These are phyloP conservation scores for Odontocolon sp. DNA, from an alignment of 2,888 invertebrate genomes.

Conservation along the genomic window DNA sequence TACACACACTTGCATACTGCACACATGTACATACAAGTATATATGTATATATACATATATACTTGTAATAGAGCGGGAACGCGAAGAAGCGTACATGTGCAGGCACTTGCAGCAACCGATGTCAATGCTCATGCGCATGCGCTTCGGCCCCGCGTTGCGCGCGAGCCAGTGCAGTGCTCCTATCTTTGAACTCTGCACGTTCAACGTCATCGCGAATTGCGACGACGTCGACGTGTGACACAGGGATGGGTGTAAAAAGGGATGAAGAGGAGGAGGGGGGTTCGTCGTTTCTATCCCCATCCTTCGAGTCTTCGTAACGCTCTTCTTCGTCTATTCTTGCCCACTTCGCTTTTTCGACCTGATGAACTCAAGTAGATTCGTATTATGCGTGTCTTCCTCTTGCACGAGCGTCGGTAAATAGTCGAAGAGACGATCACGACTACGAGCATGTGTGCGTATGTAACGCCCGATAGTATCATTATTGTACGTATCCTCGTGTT, in stretches of 20 bases:
- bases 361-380: not conserved
- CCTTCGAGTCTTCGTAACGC: not conserved
- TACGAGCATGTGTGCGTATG: not conserved
- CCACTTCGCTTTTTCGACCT: constrained; percentile 3
- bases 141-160: constrained; percentile 3
- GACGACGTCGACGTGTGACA: constrained; percentile 1
- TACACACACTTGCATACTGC: too few relatives aligned
- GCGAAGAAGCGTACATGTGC: not conserved
- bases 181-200: constrained; percentile 60
- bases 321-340: constrained; percentile 1
- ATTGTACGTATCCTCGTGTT: too few relatives aligned
- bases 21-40: too few relatives aligned
- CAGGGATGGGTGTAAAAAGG: not conserved
- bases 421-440: not conserved
- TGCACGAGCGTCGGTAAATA: not conserved
- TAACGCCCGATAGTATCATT: not conserved
- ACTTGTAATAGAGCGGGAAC: too few relatives aligned
- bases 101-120: too few relatives aligned
- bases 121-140: constrained; percentile 22
- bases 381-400: not conserved
- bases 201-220: constrained; percentile 35
- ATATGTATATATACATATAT: too few relatives aligned
- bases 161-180: constrained; percentile 59
- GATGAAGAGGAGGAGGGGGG: not conserved
- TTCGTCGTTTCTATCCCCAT: not conserved